Percentiles rank a stretch among this genome's conserved stretches.
Evolutionary conservation across 2,797 vertebrate genomes (phyloP).

Genomic region (Phataginus tetradactyla): DNA sequence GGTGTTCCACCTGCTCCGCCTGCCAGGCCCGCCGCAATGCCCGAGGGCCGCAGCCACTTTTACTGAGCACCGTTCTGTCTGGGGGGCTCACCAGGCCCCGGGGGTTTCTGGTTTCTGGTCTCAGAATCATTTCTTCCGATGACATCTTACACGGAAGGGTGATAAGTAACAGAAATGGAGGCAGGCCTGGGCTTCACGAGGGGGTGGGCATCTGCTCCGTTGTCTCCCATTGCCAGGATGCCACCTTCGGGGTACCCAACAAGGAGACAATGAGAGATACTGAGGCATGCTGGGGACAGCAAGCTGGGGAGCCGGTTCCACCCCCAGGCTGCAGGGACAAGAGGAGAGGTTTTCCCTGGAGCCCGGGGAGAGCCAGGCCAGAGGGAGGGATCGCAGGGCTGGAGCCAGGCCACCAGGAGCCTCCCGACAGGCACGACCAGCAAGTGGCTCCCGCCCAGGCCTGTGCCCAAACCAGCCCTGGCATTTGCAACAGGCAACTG

Average conservation of each 20-base stretch:
- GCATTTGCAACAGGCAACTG: rapidly evolving
- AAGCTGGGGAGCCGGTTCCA: neutral
- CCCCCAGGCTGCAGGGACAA: neutral
- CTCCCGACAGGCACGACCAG: neutral
- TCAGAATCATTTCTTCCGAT: neutral
- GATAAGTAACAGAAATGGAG: neutral
- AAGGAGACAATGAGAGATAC: neutral
- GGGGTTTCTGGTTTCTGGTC: neutral
- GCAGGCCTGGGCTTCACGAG: rapidly evolving
- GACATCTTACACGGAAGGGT: neutral
- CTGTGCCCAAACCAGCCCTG: rapidly evolving
- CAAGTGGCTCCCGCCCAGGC: rapidly evolving
- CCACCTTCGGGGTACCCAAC: neutral
- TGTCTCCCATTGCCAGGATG: neutral
- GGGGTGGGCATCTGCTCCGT: neutral
- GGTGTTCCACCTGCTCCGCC: neutral
- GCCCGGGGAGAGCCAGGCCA: neutral
- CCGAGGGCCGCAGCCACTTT: neutral
- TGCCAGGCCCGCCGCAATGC: rapidly evolving
- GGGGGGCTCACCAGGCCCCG: rapidly evolving
- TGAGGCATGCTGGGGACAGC: neutral
- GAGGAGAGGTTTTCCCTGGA: neutral
- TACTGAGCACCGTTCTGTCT: neutral
- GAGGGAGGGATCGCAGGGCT: neutral
- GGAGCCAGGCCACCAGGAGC: neutral